Evolutionary conservation across 2,113 vertebrate species (phyloP), one percentile per base, ranked within the genome.

Genomic region (Chitala chitala): DNA sequence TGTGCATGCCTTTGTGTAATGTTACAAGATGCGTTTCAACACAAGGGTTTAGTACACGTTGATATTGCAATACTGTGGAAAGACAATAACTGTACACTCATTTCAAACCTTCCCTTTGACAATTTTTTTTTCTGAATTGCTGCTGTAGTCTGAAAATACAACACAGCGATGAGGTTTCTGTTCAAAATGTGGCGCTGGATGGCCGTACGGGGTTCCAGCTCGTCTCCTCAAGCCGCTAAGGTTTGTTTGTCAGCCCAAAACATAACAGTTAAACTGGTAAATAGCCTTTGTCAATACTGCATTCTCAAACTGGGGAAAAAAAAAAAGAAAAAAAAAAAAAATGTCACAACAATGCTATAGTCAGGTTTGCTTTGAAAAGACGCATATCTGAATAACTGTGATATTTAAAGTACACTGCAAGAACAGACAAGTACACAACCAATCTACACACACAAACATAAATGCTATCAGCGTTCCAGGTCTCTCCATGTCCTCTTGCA

Each of bases 381-480:
- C 79, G 85, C 78, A 77, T 78, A 83, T 79, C 78, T 82, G 84
- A 81, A 77, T 38, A 85, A 82, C 65, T 82, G 77, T 75, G 44
- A 46, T 74, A 68, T 71, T 71, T 46, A 58, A 75, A 56, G 61
- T 84, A 87, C 82, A 79, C 64, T 68, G 82, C 81, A 85, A 82
- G 81, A 81, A 85, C 81, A 76, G 82, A 84, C 84, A 84, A 81
- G 76, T 76, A 84, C 72, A 85, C 80, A 74, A 85, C 78, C 80
- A 77, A 84, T 77, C 77, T 44, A 83, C 76, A 80, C 78, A 82
- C 74, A 63, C 66, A 36, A 81, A 84, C 79, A 77, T 66, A 78
- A 80, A 82, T 65, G 1, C 17, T 69, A 33, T 77, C 78, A n/a
- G 76, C 85, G 72, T 76, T 77, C 86, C 85, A 83, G 84, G 83